Evolutionary conservation across 2,113 vertebrate genomes (phyloP), one percentile per base, ranked within the genome.

Genomic region (Austrofundulus limnaeus): DNA sequence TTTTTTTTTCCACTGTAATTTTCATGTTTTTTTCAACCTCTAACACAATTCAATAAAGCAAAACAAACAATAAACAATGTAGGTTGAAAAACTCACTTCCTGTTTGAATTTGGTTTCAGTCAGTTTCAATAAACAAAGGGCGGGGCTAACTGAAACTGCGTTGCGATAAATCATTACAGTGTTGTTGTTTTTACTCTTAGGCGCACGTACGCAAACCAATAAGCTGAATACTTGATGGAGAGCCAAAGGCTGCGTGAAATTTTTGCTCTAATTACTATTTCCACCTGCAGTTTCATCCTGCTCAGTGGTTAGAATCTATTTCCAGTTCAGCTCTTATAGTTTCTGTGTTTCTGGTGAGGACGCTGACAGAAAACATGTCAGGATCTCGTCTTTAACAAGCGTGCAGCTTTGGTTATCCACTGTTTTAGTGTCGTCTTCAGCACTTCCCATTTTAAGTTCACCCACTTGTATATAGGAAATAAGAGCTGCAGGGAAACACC

Each of bases 1-100:
- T 62, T 63, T 76, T 34, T 50, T 20, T 39, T 71, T 72, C n/a
- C 56, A 45, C 34, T 31, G 2, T 39, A 3, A 46, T 57, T 42
- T 53, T 55, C 37, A 14, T 7, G 7, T 49, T 14, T 49, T 1
- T 34, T 34, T 5, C 9, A 9, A 24, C 11, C 24, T 16, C 28
- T 48, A 19, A 19, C 11, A 61, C 10, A 59, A 1, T 34, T 10
- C 31, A 34, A 10, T 34, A 62, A 47, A 56, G 7, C 53, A 60
- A 20, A 17, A 51, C 21, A 43, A 63, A 21, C 21, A 52, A 8
- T 34, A 8, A 10, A 34, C 31, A 34, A n/a, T n/a, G n/a, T n/a
- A n/a, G n/a, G n/a, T n/a, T n/a, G n/a, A n/a, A n/a, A 34, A 34
- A 34, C 6, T 7, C 31, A 34, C 31, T 5, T 10, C 31, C 31